These are phyloP conservation scores for Entomobrya proxima DNA, from an alignment of 2,888 invertebrate species.

Conservation along the genomic window DNA sequence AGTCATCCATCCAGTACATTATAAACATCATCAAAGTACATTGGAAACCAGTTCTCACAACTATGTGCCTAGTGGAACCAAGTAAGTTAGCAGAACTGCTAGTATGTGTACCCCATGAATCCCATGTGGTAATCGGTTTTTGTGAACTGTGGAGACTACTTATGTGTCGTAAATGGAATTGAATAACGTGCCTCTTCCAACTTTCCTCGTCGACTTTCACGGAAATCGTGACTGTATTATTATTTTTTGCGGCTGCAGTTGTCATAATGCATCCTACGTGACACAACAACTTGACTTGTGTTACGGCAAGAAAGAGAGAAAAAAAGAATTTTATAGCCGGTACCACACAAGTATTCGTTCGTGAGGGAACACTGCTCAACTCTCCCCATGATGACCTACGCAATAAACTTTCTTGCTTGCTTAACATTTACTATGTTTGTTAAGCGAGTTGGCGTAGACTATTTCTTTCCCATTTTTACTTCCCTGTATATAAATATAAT, in stretches of 20 bases:
- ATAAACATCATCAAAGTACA: too few relatives aligned
- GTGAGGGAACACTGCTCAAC: background rate
- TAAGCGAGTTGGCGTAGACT: background rate
- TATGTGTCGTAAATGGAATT: constrained; percentile 20
- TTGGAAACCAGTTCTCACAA: background rate
- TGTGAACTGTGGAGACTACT: constrained; percentile 35
- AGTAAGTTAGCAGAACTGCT: background rate
- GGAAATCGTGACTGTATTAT: constrained; percentile 70
- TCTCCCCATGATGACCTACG: background rate
- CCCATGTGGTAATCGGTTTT: constrained; percentile 17
- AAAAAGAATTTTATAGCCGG: background rate
- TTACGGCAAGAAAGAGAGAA: constrained; percentile 1
- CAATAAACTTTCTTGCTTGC: background rate
- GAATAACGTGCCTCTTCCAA: constrained; percentile 27
- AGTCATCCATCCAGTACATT: constrained; percentile 7
- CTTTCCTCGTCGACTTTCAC: constrained; percentile 6
- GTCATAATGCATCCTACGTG: constrained; percentile 74
- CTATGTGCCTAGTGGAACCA: background rate
- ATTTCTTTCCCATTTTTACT: background rate
- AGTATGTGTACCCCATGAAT: background rate
- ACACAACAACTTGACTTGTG: constrained; percentile 50
- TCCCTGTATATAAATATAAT: background rate
- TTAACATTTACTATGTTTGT: background rate
- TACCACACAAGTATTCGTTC: background rate
- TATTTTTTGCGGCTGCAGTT: constrained; percentile 69